A percentile compares a stretch with the other conserved stretches of the same genome.
Conservation (phyloP, 2,888 invertebrate species). For the Electrophaes corylata region DNA sequence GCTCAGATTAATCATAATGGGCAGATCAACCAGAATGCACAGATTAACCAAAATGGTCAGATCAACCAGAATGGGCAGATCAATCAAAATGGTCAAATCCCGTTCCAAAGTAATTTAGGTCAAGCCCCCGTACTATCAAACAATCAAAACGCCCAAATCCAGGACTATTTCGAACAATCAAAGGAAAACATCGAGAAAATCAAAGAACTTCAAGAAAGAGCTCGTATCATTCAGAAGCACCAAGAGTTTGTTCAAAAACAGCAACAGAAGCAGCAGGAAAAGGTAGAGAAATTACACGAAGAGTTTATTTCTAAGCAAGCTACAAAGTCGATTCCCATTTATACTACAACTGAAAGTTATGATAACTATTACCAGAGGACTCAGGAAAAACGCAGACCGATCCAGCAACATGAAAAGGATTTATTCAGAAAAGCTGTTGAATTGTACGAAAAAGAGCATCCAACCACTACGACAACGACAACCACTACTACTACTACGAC, state of each 20-base stretch:
- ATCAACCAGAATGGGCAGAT: conserved; percentile 22
- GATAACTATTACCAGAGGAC: conserved; percentile 69
- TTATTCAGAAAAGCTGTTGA: conserved; percentile 87
- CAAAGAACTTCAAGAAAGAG: conserved; percentile 88
- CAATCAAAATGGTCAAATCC: conserved; percentile 53
- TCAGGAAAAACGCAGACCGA: conserved; percentile 75
- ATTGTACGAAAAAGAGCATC: conserved; percentile 87
- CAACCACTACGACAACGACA: conserved; percentile 87
- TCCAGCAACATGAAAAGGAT: conserved; percentile 86
- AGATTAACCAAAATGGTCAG: conserved; percentile 18
- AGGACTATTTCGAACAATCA: conserved; percentile 85
- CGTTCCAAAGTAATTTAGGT: conserved; percentile 68
- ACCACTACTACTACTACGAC: conserved; percentile 86
- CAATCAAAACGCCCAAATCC: conserved; percentile 80
- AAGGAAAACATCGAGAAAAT: conserved; percentile 85
- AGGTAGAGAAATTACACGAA: conserved; percentile 88
- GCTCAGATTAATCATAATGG: conserved; percentile 20
- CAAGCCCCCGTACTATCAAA: conserved; percentile 76
- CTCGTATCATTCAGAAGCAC: conserved; percentile 89
- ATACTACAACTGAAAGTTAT: conserved; percentile 77
- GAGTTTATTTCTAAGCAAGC: conserved; percentile 89
- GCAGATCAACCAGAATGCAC: conserved; percentile 16
- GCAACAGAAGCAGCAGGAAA: conserved; percentile 90
- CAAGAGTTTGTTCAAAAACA: conserved; percentile 91
- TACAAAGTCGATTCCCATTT: conserved; percentile 83